A percentile compares a stretch with the other conserved stretches of the same genome.
These are phyloP conservation scores for Zaprionus kolodkinae DNA, from an alignment of 1,140 invertebrate genomes.

Conservation along the genomic window DNA sequence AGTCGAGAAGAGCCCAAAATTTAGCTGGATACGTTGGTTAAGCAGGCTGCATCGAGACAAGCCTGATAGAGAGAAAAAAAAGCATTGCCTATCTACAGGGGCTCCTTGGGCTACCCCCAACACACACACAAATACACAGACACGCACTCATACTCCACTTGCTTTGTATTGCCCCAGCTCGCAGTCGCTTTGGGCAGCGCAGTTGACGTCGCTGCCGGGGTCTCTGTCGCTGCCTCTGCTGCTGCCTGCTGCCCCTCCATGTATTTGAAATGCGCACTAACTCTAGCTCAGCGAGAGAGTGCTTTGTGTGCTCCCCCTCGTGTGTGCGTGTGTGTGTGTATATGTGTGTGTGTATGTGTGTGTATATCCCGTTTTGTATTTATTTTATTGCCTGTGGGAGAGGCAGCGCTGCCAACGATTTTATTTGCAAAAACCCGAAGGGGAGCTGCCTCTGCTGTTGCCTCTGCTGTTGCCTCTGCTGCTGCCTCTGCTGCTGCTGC, in stretches of 20 bases:
- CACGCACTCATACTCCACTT: conserved; percentile 61
- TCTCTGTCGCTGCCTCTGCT: background rate
- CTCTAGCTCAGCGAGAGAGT: conserved; percentile 70
- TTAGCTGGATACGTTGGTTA: background rate
- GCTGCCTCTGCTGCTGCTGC: conserved; percentile 18
- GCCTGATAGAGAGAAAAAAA: background rate
- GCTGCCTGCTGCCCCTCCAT: conserved; percentile 62
- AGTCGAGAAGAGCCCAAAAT: background rate
- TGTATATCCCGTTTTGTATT: conserved; percentile 57
- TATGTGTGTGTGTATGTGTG: conserved; percentile 11
- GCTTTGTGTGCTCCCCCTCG: conserved; percentile 13
- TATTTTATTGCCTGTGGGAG: conserved; percentile 61
- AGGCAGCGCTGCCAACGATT: conserved; percentile 61
- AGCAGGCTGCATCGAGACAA: conserved; percentile 3
- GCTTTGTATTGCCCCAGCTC: conserved; percentile 63
- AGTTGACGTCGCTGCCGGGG: conserved; percentile 15
- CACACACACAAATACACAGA: conserved; percentile 18
- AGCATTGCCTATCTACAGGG: conserved; percentile 19
- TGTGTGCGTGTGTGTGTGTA: conserved; percentile 29
- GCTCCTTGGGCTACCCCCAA: conserved; percentile 31
- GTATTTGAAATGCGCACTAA: conserved; percentile 83
- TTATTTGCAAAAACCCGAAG: conserved; percentile 66
- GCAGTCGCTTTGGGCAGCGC: conserved; percentile 42
- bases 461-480: conserved; percentile 17
- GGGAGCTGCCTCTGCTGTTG: conserved; percentile 27